Evolutionary conservation across 2,797 vertebrate genomes (phyloP), one percentile per base, ranked within the genome.

Genomic region (Scolopax bukidnonensis): DNA sequence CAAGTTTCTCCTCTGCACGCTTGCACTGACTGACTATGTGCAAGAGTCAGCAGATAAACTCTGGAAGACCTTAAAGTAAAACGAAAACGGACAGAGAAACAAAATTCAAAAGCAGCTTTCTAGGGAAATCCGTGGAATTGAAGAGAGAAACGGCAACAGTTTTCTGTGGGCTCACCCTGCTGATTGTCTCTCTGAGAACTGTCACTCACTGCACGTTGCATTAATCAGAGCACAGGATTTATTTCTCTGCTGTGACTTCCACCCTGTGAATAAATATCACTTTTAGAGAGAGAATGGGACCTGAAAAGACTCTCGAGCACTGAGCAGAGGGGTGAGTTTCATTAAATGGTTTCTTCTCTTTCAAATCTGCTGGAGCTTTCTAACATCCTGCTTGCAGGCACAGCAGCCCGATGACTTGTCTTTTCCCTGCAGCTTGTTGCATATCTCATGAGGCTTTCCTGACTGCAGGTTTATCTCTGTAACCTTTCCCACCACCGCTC

Each of bases 291-390:
- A 95, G 64, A 94, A 94, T 89, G 74, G 78, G 79, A 96, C 83
- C 76, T 65, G 75, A 57, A 96, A 96, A 96, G 95, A 89, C 67
- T 96, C 67, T 89, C 84, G 25, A 89, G 93, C 94, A 77, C 59
- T 75, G 93, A 97, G 90, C 94, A 91, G 82, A 73, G 73, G 94
- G 97, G 97, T 98, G 98, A 98, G 98, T 97, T 96, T 90, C 87
- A 59, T 53, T 94, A 86, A 94, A 90, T 63, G 81, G 85, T 93
- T 94, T 94, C 73, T 93, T 93, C 65, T 95, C 70, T 95, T 94
- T 93, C 87, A 84, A 90, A 94, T 93, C 94, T 81, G 76, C 76
- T 75, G 96, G 95, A 94, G 91, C 79, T 95, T 95, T 95, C 87
- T 89, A 91, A 90, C 40, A 79, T 28, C 67, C 90, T 89, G 89